A percentile compares a stretch with the other conserved stretches of the same genome.
These are phyloP conservation scores for Turritopsis rubra DNA, from an alignment of 30 jellyfish, hydroid and myxozoan species.

Conservation along the genomic window DNA sequence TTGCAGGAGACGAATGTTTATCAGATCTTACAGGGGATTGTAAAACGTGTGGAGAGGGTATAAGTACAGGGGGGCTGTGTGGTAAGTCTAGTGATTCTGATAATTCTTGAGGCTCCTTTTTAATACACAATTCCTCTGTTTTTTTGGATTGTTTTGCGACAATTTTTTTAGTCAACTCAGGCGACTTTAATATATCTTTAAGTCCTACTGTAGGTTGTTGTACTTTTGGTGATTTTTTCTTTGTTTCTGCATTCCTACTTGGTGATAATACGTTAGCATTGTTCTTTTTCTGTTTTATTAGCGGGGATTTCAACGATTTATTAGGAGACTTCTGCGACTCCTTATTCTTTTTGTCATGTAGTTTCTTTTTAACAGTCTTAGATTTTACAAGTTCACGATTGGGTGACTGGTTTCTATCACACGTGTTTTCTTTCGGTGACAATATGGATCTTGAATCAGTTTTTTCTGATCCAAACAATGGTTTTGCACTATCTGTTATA, in stretches of 20 bases:
- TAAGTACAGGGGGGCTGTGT: constrained; percentile 20
- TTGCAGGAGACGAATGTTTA: neutral
- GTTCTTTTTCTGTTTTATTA: neutral
- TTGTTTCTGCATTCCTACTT: neutral
- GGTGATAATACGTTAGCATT: neutral
- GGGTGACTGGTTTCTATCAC: neutral
- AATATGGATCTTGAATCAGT: neutral
- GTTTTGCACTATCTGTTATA: neutral
- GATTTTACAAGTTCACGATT: neutral
- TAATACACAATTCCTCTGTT: neutral
- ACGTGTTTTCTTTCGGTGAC: neutral
- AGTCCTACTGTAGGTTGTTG: neutral
- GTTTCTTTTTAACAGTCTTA: neutral
- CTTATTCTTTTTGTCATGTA: neutral
- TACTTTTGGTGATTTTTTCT: neutral
- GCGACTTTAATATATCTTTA: neutral
- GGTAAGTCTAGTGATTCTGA: neutral
- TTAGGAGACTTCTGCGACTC: neutral
- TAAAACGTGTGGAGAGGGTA: constrained; percentile 18
- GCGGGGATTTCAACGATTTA: neutral
- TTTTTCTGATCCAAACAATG: neutral
- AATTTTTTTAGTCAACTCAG: neutral
- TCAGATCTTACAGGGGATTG: neutral
- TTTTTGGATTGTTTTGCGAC: neutral
- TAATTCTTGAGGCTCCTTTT: neutral